A percentile compares a stretch with the other conserved stretches of the same genome.
These are phyloP conservation scores for Antheraea pernyi DNA, from an alignment of 1,140 invertebrate species.

Conservation along the genomic window DNA sequence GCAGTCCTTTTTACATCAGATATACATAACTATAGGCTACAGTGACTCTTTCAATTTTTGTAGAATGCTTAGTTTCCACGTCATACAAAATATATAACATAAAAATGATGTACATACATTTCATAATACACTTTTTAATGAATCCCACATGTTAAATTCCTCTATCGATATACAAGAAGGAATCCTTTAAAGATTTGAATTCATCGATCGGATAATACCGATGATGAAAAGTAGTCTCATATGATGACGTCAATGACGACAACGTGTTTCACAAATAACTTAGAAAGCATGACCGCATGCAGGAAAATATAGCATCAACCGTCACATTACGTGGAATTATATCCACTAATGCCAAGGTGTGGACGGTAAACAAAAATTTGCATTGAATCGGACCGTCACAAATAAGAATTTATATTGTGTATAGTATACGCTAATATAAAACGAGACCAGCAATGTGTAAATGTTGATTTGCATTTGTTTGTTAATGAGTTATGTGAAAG, in stretches of 20 bases:
- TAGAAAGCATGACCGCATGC: neutral
- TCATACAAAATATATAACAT: too few species aligned
- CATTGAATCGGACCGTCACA: neutral
- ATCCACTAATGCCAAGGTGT: slow-evolving; percentile 1
- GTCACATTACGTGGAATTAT: slow-evolving; percentile 4
- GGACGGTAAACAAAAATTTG: slow-evolving; percentile 1
- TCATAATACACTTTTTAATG: too few species aligned
- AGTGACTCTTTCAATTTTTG: too few species aligned
- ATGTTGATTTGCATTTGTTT: neutral
- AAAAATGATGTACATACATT: too few species aligned
- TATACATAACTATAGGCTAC: too few species aligned
- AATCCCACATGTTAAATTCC: too few species aligned
- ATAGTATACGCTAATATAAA: neutral
- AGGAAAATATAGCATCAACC: slow-evolving; percentile 2
- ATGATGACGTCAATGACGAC: neutral
- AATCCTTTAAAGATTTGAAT: too few species aligned
- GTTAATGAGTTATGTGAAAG: neutral
- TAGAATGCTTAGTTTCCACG: too few species aligned
- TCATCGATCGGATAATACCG: neutral
- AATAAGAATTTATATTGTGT: neutral
- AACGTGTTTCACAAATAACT: neutral
- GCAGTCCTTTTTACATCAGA: too few species aligned
- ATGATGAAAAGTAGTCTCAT: neutral
- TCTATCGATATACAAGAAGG: too few species aligned
- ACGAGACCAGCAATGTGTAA: neutral